phyloP scores from a whole-genome alignment of 2,113 vertebrate species.

The Peromyscus californicus region DNA sequence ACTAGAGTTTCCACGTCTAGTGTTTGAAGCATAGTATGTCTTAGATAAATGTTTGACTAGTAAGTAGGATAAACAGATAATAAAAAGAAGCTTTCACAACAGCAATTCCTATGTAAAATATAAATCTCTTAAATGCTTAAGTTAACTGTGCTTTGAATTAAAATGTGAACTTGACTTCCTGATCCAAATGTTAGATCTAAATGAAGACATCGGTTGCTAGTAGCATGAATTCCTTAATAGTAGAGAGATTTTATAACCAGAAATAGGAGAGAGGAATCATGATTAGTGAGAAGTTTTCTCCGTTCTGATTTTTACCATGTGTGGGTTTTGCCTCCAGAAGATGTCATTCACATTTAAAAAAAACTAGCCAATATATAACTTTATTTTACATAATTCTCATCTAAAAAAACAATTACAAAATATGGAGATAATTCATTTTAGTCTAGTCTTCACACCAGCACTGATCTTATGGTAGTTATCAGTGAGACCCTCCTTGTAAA shows the following conservation, averaged over 20 bases:
- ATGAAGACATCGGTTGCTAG: not conserved
- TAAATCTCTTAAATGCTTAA: not conserved
- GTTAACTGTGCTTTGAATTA: not conserved
- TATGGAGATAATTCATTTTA: not conserved
- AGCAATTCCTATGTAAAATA: not conserved
- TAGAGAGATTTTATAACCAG: not conserved
- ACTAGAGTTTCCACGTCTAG: not conserved
- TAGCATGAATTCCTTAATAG: not conserved
- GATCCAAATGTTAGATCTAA: not conserved
- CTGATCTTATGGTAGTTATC: not conserved
- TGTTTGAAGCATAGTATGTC: not conserved
- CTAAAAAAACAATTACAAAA: not conserved
- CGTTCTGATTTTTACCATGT: not conserved
- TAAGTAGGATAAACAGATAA: not conserved
- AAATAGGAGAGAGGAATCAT: not conserved
- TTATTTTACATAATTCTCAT: not conserved
- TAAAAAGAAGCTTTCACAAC: too few relatives aligned
- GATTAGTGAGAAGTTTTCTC: conserved; percentile 7
- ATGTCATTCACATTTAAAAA: not conserved
- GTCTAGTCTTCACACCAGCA: not conserved
- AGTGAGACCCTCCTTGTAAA: not conserved
- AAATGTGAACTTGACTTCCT: not conserved
- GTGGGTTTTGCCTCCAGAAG: not conserved
- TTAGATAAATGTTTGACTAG: not conserved
- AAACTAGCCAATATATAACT: not conserved